These are phyloP conservation scores for Ianthella basta DNA, from an alignment of 37 sponge, comb jelly and placozoan genomes.

Conservation along the genomic window DNA sequence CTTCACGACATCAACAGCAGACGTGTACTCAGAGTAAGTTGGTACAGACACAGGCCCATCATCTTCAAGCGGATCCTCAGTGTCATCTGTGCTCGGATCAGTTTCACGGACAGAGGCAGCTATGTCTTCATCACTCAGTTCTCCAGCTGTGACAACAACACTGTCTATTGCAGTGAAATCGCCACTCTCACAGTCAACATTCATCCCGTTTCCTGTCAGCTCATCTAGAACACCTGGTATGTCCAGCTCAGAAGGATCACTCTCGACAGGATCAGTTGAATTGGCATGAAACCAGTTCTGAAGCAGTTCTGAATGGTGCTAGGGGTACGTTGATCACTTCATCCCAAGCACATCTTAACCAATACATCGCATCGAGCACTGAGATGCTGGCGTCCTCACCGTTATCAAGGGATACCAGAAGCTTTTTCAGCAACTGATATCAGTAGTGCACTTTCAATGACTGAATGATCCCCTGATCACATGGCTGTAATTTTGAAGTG, in stretches of 20 bases:
- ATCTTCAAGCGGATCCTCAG: conserved; percentile 7
- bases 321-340: conserved; percentile 13
- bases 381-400: conserved; percentile 6
- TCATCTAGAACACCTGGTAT: background rate
- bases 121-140: conserved; percentile 23
- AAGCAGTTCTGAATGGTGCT: conserved; percentile 34
- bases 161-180: background rate
- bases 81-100: background rate
- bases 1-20: conserved; percentile 17
- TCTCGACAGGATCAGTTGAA: conserved; percentile 18
- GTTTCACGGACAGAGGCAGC: conserved; percentile 12
- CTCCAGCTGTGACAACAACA: background rate
- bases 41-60: conserved; percentile 13
- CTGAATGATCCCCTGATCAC: conserved; percentile 41
- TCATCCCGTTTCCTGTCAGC: conserved; percentile 3
- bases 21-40: conserved; percentile 8
- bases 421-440: conserved; percentile 12
- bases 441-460: conserved; percentile 39
- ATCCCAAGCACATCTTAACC: conserved; percentile 34
- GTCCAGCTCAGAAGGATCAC: background rate
- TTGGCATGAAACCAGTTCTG: too few relatives aligned
- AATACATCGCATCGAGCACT: conserved; percentile 33
- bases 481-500: conserved; percentile 32
- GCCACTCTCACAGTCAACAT: background rate
- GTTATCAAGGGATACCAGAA: background rate